Evolutionary conservation across 2,888 invertebrate genomes (phyloP).

Genomic region (Scaptodrosophila latifasciaeformis): DNA sequence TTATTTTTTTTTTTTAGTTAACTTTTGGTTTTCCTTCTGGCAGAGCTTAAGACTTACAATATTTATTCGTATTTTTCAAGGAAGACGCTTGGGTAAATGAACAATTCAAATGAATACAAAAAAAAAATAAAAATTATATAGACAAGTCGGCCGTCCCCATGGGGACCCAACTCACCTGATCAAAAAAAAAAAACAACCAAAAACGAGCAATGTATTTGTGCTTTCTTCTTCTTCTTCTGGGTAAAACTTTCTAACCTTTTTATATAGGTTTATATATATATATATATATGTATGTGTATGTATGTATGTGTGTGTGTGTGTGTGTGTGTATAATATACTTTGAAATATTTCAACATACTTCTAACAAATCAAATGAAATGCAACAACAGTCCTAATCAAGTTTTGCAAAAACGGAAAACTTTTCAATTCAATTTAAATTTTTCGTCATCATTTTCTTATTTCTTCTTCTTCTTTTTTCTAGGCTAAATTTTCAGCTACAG

Average conservation of each 20-base stretch:
- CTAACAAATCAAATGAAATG: conserved; percentile 16
- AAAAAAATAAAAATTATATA: not conserved
- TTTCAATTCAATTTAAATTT: not conserved
- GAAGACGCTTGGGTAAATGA: no score
- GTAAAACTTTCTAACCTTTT: not conserved
- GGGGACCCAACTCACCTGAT: no score
- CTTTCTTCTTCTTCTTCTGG: conserved; percentile 8
- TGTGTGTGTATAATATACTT: not conserved
- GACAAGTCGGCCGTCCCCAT: no score
- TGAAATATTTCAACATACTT: not conserved
- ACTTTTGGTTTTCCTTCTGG: no score
- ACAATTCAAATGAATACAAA: no score
- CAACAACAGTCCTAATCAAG: conserved; percentile 28
- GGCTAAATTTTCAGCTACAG: not conserved
- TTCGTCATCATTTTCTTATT: not conserved
- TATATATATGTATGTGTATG: conserved; percentile 2
- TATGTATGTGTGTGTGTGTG: conserved; percentile 12
- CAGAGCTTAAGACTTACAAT: no score
- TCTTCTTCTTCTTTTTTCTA: not conserved
- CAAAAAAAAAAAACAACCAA: conserved; percentile 4
- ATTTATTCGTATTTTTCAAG: no score
- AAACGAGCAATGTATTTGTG: conserved; percentile 7
- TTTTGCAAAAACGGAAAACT: conserved; percentile 38
- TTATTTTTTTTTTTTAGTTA: no score
- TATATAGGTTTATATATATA: not conserved